A percentile compares a stretch with the other conserved stretches of the same genome.
These are phyloP conservation scores for Graphium colonna DNA, from an alignment of 2,888 invertebrate genomes.

Conservation along the genomic window DNA sequence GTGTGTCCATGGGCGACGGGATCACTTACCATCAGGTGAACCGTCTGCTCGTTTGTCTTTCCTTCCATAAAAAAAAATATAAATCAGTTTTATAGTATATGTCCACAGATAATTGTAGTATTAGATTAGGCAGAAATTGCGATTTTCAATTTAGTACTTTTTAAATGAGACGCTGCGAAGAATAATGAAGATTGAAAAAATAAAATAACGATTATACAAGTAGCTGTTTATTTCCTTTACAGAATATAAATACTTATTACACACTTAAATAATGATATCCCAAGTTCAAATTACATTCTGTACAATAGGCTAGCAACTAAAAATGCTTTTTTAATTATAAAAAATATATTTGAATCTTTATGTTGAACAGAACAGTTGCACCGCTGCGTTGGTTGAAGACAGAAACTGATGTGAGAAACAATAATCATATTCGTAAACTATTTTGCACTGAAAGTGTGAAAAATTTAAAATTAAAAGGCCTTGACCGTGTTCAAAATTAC, in stretches of 20 bases:
- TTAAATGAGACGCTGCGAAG: no score
- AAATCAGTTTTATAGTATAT: no score
- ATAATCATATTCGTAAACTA: not conserved
- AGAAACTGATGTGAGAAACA: not conserved
- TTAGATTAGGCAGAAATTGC: no score
- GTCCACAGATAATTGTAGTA: no score
- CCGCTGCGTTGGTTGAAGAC: constrained; percentile 3
- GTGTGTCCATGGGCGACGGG: no score
- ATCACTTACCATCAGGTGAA: no score
- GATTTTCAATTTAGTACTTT: no score
- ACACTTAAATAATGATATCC: constrained; percentile 36
- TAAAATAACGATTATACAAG: constrained; percentile 26
- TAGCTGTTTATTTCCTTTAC: constrained; percentile 36
- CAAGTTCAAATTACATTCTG: constrained; percentile 34
- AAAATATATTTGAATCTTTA: constrained; percentile 17
- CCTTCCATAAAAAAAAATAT: no score
- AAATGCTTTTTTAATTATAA: constrained; percentile 37
- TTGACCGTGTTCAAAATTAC: no score
- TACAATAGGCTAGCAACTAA: constrained; percentile 37
- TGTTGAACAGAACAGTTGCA: constrained; percentile 2
- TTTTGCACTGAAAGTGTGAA: not conserved
- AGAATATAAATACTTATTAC: constrained; percentile 37
- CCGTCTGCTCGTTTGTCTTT: no score
- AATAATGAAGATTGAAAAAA: no score
- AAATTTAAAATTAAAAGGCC: not conserved